Evolutionary conservation across 2,888 invertebrate species (phyloP).

Genomic region (Drosophila conformis): DNA sequence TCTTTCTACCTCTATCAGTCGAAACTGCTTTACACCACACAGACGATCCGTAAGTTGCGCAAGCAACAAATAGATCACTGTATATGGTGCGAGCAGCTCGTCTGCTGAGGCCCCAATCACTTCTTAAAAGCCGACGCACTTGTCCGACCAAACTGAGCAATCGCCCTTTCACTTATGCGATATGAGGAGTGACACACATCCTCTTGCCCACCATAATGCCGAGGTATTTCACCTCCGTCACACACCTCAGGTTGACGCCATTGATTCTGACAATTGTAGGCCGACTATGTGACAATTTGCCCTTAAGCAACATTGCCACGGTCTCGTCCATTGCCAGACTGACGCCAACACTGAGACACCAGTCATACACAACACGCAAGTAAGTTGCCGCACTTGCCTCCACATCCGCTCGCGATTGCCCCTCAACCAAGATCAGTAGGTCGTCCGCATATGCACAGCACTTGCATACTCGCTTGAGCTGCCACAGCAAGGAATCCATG

Average conservation of each 20-base stretch:
- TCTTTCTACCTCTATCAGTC: constrained; percentile 11
- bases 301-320: constrained; percentile 32
- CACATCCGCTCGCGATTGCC: neutral
- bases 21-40: constrained; percentile 16
- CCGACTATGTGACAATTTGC: constrained; percentile 11
- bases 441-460: constrained; percentile 24
- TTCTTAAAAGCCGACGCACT: too few species aligned
- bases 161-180: too few species aligned
- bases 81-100: neutral
- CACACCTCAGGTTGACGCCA: neutral
- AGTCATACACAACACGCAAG: constrained; percentile 12
- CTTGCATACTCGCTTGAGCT: neutral
- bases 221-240: too few species aligned
- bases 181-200: too few species aligned
- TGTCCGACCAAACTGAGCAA: too few species aligned
- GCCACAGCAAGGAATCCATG: constrained; percentile 34
- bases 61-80: constrained; percentile 18
- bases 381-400: neutral
- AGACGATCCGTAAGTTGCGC: constrained; percentile 21
- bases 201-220: too few species aligned
- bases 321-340: constrained; percentile 30
- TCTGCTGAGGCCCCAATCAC: too few species aligned
- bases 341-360: constrained; percentile 27
- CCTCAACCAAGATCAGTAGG: constrained; percentile 7
- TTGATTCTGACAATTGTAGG: constrained; percentile 2